Evolutionary conservation across 2,797 vertebrate genomes (phyloP), one percentile per base, ranked within the genome.

Genomic region (Pelodytes ibericus): DNA sequence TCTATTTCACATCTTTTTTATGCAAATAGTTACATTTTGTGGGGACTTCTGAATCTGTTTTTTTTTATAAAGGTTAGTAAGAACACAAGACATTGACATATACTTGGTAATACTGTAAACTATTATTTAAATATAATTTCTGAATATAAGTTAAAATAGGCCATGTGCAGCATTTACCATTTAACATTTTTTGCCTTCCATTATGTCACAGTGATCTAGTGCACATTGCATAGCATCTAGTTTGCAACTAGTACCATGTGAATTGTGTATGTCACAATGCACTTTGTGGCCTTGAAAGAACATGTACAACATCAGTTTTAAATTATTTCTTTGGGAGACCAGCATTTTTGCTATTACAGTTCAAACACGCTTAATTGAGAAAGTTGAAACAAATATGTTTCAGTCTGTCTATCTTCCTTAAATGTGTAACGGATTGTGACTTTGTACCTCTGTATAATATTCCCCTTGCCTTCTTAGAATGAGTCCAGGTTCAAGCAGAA

Each of bases 231-330:
- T 24, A 20, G 63, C 58, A 66, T 66, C 26, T 74, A 4, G 16
- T 20, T 74, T 58, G 60, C 24, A 26, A 18, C 22, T 56, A 65
- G 64, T 41, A 49, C 29, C 63, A 78, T 72, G 5, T 67, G 41
- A 78, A 78, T 60, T 29, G 29, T 61, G 62, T 60, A 18, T 61
- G 39, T 51, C 53, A 78, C 9, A 74, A 29, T 61, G 56, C 11
- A 49, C 24, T 24, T 72, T 56, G 26, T 30, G 63, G 41, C 39
- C 56, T 20, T 67, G 29, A 22, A 44, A 66, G 56, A 15, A 47
- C 65, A 58, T 72, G 70, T 72, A 72, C 39, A 72, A 72, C 63
- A 78, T 41, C 56, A 56, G 76, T 78, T 72, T 72, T 68, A 16
- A 72, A 68, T 78, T 72, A 61, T 39, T 66, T 53, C 22, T 53